These are phyloP conservation scores for Rhinogobius similis DNA, from an alignment of 2,113 vertebrate species.

Conservation along the genomic window DNA sequence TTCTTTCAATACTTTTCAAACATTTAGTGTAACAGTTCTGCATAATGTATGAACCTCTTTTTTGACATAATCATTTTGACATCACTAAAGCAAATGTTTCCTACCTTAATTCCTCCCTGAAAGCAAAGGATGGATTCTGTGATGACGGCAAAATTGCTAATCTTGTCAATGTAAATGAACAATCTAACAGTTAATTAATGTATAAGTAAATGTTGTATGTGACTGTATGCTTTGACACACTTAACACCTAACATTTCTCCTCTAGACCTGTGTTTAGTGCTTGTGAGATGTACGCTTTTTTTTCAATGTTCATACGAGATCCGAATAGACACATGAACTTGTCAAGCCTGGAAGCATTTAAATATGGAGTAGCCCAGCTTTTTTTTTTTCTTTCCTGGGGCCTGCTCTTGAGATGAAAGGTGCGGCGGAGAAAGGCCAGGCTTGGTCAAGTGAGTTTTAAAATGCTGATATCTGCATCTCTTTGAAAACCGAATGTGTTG, in stretches of 20 bases:
- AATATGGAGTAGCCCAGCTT: slow-evolving; percentile 72
- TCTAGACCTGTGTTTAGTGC: slow-evolving; percentile 39
- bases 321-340: slow-evolving; percentile 67
- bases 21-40: too few relatives aligned
- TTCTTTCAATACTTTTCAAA: too few relatives aligned
- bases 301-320: slow-evolving; percentile 73
- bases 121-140: too few relatives aligned
- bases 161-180: too few relatives aligned
- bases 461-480: slow-evolving; percentile 74
- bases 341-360: slow-evolving; percentile 66
- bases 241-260: slow-evolving; percentile 8
- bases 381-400: slow-evolving; percentile 66
- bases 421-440: slow-evolving; percentile 59
- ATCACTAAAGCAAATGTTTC: too few relatives aligned
- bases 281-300: slow-evolving; percentile 53
- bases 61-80: too few relatives aligned
- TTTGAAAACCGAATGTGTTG: slow-evolving; percentile 78
- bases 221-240: neutral
- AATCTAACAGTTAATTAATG: too few relatives aligned
- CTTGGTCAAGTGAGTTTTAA: slow-evolving; percentile 71
- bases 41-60: too few relatives aligned
- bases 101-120: too few relatives aligned
- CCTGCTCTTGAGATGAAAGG: slow-evolving; percentile 78
- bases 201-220: too few relatives aligned
- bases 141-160: too few relatives aligned